Conservation (phyloP, 2,113 vertebrate genomes). For the Pituophis catenifer region DNA sequence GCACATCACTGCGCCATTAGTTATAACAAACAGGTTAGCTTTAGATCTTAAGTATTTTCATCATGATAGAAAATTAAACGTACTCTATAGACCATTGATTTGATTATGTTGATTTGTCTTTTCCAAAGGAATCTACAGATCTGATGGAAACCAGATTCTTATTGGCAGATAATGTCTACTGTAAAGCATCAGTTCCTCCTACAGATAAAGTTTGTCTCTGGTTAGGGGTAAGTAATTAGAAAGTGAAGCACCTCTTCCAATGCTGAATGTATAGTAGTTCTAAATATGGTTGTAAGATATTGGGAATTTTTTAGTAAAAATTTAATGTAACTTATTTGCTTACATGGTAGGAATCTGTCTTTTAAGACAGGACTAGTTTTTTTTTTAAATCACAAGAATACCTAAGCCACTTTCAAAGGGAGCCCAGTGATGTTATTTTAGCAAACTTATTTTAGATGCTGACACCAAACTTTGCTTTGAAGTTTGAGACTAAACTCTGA, state of each 20-base stretch:
- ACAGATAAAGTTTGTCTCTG: constrained; percentile 98
- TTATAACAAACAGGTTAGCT: constrained; percentile 7
- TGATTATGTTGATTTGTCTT: constrained; percentile 13
- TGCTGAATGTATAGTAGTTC: background rate
- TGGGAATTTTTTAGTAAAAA: background rate
- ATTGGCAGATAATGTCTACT: constrained; percentile 94
- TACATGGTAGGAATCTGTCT: background rate
- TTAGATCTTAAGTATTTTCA: background rate
- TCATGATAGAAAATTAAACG: background rate
- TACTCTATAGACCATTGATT: background rate
- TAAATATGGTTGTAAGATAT: background rate
- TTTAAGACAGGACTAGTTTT: background rate
- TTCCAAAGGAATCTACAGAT: constrained; percentile 84
- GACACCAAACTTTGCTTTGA: background rate
- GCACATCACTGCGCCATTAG: background rate
- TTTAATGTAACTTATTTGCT: background rate
- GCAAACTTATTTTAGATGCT: background rate
- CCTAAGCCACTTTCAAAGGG: background rate
- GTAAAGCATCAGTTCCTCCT: constrained; percentile 92
- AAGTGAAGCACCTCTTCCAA: background rate
- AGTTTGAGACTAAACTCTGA: background rate
- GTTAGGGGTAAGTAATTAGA: constrained; percentile 88
- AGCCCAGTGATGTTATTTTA: background rate
- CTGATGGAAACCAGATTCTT: constrained; percentile 94
- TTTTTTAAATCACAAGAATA: background rate